Conservation (phyloP, 1,140 invertebrate species). For the Callitettix versicolor region DNA sequence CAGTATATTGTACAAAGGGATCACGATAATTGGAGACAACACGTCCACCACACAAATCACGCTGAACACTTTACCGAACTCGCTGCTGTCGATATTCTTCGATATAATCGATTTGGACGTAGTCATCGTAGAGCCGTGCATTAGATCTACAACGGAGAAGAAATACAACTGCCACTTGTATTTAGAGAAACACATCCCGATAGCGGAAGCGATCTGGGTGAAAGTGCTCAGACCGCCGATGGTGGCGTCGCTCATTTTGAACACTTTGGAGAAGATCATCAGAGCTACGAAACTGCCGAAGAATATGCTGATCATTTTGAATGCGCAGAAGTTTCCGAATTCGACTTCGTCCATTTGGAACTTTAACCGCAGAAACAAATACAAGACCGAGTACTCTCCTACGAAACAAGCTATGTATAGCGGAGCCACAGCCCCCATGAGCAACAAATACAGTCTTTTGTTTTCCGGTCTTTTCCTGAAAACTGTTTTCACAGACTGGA, state of each 20-base stretch:
- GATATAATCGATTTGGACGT: slow-evolving; percentile 19
- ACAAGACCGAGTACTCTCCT: slow-evolving; percentile 24
- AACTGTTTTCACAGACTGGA: not conserved
- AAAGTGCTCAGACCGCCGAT: slow-evolving; percentile 21
- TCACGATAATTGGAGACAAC: slow-evolving; percentile 18
- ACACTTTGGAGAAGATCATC: slow-evolving; percentile 13
- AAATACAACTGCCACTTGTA: slow-evolving; percentile 17
- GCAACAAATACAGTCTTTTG: slow-evolving; percentile 2
- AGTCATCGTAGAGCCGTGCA: slow-evolving; percentile 19
- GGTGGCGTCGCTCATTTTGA: slow-evolving; percentile 18
- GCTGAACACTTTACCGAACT: slow-evolving; percentile 16
- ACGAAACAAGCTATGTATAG: slow-evolving; percentile 16
- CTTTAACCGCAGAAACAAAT: slow-evolving; percentile 23
- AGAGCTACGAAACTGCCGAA: slow-evolving; percentile 21
- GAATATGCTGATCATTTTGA: slow-evolving; percentile 19
- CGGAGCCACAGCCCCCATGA: slow-evolving; percentile 16
- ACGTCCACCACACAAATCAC: slow-evolving; percentile 17
- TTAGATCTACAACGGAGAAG: slow-evolving; percentile 18
- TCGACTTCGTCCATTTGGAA: slow-evolving; percentile 23
- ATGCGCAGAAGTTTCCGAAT: slow-evolving; percentile 21
- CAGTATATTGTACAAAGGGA: slow-evolving; percentile 20
- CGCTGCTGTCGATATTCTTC: slow-evolving; percentile 19
- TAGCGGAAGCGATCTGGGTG: slow-evolving; percentile 16
- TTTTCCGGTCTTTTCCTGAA: slow-evolving; percentile 1
- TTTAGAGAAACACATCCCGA: slow-evolving; percentile 13